These are phyloP conservation scores for Poecile atricapillus DNA, from an alignment of 2,113 vertebrate genomes.

Conservation along the genomic window DNA sequence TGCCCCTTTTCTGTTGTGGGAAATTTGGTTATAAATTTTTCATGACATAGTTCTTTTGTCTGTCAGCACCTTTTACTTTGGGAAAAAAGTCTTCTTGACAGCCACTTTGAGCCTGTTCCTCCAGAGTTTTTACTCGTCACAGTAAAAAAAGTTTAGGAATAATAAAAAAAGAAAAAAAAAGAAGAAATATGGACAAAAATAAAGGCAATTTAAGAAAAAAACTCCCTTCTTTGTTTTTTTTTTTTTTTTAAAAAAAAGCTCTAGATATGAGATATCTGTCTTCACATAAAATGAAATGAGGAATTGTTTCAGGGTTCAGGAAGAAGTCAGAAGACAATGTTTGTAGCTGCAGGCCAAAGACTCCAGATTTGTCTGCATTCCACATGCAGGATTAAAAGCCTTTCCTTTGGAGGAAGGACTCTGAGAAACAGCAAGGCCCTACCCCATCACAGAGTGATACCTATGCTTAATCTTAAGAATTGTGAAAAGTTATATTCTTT, in stretches of 20 bases:
- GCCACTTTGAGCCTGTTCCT: conserved; percentile 48
- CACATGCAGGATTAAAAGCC: not conserved
- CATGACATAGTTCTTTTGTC: conserved; percentile 58
- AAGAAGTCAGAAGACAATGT: not conserved
- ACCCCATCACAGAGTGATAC: not conserved
- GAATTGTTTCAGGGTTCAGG: not conserved
- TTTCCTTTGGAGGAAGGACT: not conserved
- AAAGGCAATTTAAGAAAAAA: not conserved
- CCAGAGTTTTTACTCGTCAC: conserved; percentile 11
- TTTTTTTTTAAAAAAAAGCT: not conserved
- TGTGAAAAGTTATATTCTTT: not conserved
- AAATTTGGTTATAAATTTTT: conserved; percentile 63
- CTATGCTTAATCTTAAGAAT: not conserved
- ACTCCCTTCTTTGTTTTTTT: not conserved
- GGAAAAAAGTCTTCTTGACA: conserved; percentile 40
- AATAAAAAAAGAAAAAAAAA: not conserved
- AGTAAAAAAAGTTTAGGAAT: not conserved
- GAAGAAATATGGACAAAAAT: not conserved
- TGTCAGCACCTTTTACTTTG: conserved; percentile 56
- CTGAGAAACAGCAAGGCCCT: not conserved
- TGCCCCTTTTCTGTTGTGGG: conserved; percentile 38
- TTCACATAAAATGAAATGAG: not conserved
- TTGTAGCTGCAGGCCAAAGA: not conserved
- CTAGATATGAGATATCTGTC: not conserved
- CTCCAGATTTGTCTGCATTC: not conserved